Base-by-base conservation (phyloP, 2,797 vertebrate genomes). In the Sebastiscus tertius region DNA sequence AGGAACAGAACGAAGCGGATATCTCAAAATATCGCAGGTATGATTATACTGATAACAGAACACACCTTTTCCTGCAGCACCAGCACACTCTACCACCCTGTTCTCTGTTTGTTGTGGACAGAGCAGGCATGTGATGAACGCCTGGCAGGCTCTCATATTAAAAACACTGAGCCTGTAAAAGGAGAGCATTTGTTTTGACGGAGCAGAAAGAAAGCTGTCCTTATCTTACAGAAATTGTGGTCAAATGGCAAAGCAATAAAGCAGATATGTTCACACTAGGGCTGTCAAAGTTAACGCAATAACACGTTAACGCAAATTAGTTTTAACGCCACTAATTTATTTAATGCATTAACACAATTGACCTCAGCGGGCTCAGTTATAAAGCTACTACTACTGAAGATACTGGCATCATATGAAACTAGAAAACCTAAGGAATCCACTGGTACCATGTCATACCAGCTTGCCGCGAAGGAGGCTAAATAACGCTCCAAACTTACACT, bases 11-110 rank as follows among this genome's bases (percentile, higher is more conserved):
- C 8, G 52, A 34, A 6, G 61, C 20, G 3, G 77, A 58, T 59
- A 46, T 61, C 42, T 49, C 6, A 31, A 69, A 75, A 72, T 36
- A 76, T 34, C 2, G 2, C 33, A 26, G 20, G 49, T 78, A 58
- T 31, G 58, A 79, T 64, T 62, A 8, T 58, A 31, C 61, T 42
- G 61, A 68, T 70, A 68, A 31, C 36, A 75, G 39, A 54, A 68
- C 77, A 68, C 78, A 42, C 52, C 39, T 75, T 72, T 56, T 69
- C 72, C 65, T 70, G 76, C 33, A 74, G 73, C 79, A 77, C 75
- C 71, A 76, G 79, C 36, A 16, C 14, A 34, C 34, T 42, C 24
- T 29, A 8, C 31, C 65, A 54, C 14, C 46, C 46, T 49, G 46
- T 49, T n/a, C 63, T 66, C 62, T 52, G 34, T 72, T 34, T 46